phyloP scores from a whole-genome alignment of 2,888 invertebrate species.

The Brachypterus glaber region DNA sequence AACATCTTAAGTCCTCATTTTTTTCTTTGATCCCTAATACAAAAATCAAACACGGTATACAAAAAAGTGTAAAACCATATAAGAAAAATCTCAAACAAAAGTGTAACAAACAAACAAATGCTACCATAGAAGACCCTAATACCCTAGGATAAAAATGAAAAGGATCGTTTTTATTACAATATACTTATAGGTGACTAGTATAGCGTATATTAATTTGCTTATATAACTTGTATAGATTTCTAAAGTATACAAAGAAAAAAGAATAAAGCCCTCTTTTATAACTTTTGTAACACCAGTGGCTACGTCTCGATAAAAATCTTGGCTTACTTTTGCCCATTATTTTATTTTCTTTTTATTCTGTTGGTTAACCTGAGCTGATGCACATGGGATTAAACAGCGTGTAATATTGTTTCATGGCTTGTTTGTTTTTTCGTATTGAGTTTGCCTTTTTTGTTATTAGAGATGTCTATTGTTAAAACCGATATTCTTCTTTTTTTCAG shows the following conservation, averaged over 20 bases:
- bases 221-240: conserved; percentile 26
- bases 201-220: conserved; percentile 32
- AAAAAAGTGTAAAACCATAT: conserved; percentile 3
- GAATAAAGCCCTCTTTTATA: background rate
- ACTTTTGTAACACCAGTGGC: conserved; percentile 20
- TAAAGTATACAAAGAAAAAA: too few relatives aligned
- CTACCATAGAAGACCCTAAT: background rate
- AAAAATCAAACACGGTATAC: too few relatives aligned
- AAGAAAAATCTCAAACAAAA: conserved; percentile 1
- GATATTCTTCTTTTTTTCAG: too few relatives aligned
- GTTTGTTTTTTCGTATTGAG: conserved; percentile 27
- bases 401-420: conserved; percentile 35
- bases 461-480: background rate
- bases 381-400: conserved; percentile 31
- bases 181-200: conserved; percentile 23
- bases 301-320: conserved; percentile 20
- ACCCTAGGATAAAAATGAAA: background rate
- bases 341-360: conserved; percentile 16
- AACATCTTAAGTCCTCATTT: too few relatives aligned
- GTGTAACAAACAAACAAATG: background rate
- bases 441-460: conserved; percentile 17
- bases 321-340: conserved; percentile 15
- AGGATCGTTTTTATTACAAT: background rate
- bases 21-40: too few relatives aligned
- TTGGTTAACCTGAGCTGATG: conserved; percentile 23